A percentile compares a stretch with the other conserved stretches of the same genome.
Conservation (phyloP, 2,888 invertebrate species). For the Drosophila anomalata region DNA sequence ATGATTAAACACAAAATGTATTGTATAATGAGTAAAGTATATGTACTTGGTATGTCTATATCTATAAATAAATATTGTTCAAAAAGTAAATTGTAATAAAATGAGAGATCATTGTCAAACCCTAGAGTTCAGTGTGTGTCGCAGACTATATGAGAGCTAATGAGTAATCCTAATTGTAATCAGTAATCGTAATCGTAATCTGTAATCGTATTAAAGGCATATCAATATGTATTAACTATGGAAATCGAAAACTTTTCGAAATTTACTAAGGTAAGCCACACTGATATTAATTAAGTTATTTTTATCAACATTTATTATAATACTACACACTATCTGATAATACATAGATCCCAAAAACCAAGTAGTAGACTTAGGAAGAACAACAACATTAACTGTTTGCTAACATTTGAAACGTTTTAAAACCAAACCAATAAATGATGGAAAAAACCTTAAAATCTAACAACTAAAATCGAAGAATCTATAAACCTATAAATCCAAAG, state of each 20-base stretch:
- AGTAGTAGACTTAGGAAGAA: conserved; percentile 72
- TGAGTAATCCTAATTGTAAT: conserved; percentile 52
- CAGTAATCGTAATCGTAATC: conserved; percentile 48
- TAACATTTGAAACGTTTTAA: conserved; percentile 44
- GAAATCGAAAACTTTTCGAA: conserved; percentile 60
- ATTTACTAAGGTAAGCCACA: conserved; percentile 65
- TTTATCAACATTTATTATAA: conserved; percentile 63
- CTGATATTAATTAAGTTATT: conserved; percentile 75
- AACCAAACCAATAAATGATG: conserved; percentile 43
- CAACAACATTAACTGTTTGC: conserved; percentile 63
- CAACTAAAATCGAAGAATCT: conserved; percentile 29
- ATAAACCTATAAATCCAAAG: conserved; percentile 16
- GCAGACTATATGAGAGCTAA: conserved; percentile 44
- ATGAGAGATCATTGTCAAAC: conserved; percentile 42
- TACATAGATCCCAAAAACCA: conserved; percentile 44
- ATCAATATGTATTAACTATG: conserved; percentile 52
- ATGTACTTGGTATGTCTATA: conserved; percentile 78
- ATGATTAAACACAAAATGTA: conserved; percentile 35
- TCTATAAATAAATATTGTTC: conserved; percentile 69
- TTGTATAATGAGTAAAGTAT: conserved; percentile 54
- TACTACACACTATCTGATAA: conserved; percentile 52
- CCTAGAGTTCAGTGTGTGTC: conserved; percentile 47
- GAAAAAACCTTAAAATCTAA: conserved; percentile 23
- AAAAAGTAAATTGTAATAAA: conserved; percentile 37
- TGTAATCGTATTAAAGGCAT: conserved; percentile 55